phyloP scores from a whole-genome alignment of 1,140 invertebrate genomes.

The Saccostrea glomerata region DNA sequence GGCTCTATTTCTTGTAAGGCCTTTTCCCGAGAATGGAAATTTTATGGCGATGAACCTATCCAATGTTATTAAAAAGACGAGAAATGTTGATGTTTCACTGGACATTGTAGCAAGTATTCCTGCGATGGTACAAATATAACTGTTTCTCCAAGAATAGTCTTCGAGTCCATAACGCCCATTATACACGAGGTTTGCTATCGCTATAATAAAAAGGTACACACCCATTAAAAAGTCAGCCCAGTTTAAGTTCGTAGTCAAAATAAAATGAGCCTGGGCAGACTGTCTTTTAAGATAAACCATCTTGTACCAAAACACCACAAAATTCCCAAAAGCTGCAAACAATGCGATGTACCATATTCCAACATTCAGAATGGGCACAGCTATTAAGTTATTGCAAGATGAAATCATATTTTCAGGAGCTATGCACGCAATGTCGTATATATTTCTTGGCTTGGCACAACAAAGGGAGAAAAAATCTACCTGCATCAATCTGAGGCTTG shows the following conservation, averaged over 20 bases:
- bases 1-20: background rate
- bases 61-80: constrained; percentile 68
- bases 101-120: constrained; percentile 85
- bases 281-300: constrained; percentile 68
- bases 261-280: constrained; percentile 81
- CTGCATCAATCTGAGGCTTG: background rate
- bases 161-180: constrained; percentile 81
- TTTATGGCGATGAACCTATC: constrained; percentile 68
- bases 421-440: constrained; percentile 71
- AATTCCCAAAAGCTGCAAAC: constrained; percentile 83
- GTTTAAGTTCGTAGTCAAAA: constrained; percentile 84
- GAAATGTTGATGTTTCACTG: constrained; percentile 83
- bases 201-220: constrained; percentile 81
- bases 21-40: constrained; percentile 66
- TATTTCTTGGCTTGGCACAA: constrained; percentile 79
- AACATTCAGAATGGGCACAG: constrained; percentile 80
- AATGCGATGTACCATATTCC: constrained; percentile 85
- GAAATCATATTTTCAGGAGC: constrained; percentile 82
- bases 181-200: constrained; percentile 80
- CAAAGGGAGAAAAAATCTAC: constrained; percentile 82
- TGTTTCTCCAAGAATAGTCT: constrained; percentile 81
- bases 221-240: constrained; percentile 82
- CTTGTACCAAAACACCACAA: constrained; percentile 84
- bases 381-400: constrained; percentile 83
- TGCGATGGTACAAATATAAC: constrained; percentile 80